A percentile compares a stretch with the other conserved stretches of the same genome.
Conservation (phyloP, 2,797 vertebrate species). For the Setipinna tenuifilis region DNA sequence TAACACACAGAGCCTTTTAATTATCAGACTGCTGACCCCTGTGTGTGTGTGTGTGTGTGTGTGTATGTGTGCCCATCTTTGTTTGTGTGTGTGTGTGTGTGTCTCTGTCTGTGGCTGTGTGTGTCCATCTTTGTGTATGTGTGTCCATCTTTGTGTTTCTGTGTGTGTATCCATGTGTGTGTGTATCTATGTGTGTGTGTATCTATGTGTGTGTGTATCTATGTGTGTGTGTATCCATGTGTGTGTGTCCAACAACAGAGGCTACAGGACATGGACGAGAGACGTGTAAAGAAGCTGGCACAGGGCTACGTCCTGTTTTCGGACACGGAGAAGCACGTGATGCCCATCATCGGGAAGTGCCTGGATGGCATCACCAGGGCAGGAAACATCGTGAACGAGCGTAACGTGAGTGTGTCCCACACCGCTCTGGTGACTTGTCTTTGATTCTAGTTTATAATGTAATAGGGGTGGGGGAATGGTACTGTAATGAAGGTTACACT, state of each 20-base stretch:
- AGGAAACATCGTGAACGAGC: slow-evolving; percentile 80
- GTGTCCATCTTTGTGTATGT: no score
- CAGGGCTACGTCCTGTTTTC: slow-evolving; percentile 83
- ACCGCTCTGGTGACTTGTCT: not conserved
- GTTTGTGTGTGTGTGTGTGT: no score
- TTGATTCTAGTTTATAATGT: no score
- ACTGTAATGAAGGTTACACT: no score
- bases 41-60: not conserved
- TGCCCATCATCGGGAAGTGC: slow-evolving; percentile 90
- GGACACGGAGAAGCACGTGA: slow-evolving; percentile 84
- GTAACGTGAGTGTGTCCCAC: slow-evolving; percentile 74
- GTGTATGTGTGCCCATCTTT: no score
- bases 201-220: no score
- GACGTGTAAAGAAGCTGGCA: slow-evolving; percentile 76
- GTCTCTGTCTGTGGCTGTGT: not conserved
- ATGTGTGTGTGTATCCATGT: not conserved
- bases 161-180: no score
- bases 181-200: no score
- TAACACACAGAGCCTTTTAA: not conserved
- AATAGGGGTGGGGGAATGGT: no score
- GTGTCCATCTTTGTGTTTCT: no score
- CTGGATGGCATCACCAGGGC: slow-evolving; percentile 88
- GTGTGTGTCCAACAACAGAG: slow-evolving; percentile 70
- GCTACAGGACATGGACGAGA: slow-evolving; percentile 88
- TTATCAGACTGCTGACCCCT: not conserved